These are phyloP conservation scores for Tiliacea citrago DNA, from an alignment of 2,888 invertebrate species.

Conservation along the genomic window DNA sequence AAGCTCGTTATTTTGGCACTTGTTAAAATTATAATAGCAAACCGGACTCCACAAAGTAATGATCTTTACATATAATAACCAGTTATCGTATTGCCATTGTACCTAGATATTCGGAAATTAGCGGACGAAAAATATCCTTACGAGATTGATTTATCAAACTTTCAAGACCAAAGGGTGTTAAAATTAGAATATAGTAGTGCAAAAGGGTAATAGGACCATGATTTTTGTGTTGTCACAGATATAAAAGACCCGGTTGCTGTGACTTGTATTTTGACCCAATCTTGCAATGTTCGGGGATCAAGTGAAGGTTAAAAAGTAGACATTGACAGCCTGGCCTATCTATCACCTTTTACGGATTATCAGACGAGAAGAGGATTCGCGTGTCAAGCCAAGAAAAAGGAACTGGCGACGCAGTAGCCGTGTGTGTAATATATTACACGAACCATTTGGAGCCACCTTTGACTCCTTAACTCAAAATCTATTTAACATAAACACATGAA, in stretches of 20 bases:
- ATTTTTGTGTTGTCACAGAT: background rate
- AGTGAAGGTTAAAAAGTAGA: background rate
- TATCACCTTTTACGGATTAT: background rate
- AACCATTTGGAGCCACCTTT: too few relatives aligned
- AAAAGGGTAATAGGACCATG: background rate
- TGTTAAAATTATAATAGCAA: conserved; percentile 16
- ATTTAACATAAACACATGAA: too few relatives aligned
- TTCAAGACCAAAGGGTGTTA: background rate
- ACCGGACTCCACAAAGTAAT: conserved; percentile 12
- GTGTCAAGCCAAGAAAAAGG: too few relatives aligned
- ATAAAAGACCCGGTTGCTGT: background rate
- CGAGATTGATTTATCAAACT: background rate
- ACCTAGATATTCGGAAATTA: background rate
- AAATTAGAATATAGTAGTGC: background rate
- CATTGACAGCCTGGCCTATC: background rate
- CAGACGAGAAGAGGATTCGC: background rate
- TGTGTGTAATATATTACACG: too few relatives aligned
- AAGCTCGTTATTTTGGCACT: conserved; percentile 27
- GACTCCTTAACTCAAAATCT: too few relatives aligned
- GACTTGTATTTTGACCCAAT: background rate
- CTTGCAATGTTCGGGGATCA: background rate
- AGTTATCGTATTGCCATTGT: conserved; percentile 10
- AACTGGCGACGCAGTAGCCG: too few relatives aligned
- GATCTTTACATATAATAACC: conserved; percentile 3
- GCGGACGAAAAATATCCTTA: background rate